Conservation (phyloP, 2,888 invertebrate genomes). For the Mesopsocus fuscifrons region DNA sequence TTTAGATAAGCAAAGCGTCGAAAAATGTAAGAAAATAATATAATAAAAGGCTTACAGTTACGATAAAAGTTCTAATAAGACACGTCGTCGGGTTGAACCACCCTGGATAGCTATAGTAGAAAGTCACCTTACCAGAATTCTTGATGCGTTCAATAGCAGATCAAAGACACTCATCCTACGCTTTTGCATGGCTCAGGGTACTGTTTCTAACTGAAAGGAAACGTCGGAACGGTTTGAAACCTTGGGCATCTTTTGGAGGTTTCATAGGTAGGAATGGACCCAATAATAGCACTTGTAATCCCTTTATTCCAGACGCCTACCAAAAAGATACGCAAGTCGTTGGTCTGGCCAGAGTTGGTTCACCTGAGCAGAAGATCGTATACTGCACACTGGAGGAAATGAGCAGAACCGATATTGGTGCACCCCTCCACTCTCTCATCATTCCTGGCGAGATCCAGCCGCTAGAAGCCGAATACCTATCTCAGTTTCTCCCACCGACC, state of each 20-base stretch:
- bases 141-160: no score
- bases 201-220: no score
- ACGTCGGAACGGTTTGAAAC: no score
- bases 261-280: no score
- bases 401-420: conserved; percentile 53
- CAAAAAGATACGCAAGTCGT: conserved; percentile 52
- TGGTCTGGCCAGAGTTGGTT: conserved; percentile 82
- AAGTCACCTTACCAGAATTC: not conserved
- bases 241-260: no score
- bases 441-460: conserved; percentile 81
- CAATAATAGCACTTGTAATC: no score
- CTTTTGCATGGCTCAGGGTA: no score
- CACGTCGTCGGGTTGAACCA: conserved; percentile 2
- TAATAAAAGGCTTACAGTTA: conserved; percentile 18
- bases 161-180: no score
- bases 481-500: conserved; percentile 33
- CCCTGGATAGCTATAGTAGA: not conserved
- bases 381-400: conserved; percentile 56
- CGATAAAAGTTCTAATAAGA: not conserved
- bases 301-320: no score
- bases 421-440: conserved; percentile 85
- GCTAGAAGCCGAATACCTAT: conserved; percentile 73
- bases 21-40: conserved; percentile 18
- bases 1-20: conserved; percentile 38
- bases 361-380: conserved; percentile 53